These are phyloP conservation scores for Struthio camelus DNA, from an alignment of 2,113 vertebrate genomes.

Conservation along the genomic window DNA sequence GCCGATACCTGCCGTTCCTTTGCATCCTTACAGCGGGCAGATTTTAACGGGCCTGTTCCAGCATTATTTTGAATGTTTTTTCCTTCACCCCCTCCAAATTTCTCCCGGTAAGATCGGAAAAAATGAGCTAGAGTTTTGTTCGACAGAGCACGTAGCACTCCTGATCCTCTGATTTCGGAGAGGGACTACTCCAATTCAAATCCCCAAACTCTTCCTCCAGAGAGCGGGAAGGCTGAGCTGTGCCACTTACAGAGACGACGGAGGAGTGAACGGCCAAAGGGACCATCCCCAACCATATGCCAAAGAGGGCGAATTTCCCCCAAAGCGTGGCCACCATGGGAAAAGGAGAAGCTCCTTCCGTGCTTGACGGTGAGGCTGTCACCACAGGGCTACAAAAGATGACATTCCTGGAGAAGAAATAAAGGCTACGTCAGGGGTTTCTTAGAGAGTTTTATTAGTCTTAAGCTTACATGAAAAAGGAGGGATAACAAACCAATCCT, in stretches of 20 bases:
- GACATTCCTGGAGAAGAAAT: neutral
- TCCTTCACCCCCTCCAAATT: neutral
- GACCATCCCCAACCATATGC: neutral
- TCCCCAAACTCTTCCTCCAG: neutral
- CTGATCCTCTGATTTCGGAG: neutral
- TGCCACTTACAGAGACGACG: neutral
- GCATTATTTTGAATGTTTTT: neutral
- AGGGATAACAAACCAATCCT: neutral
- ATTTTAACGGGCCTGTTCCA: neutral
- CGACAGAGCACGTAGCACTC: neutral
- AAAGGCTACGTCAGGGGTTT: neutral
- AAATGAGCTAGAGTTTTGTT: neutral
- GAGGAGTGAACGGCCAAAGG: neutral
- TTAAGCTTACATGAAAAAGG: neutral
- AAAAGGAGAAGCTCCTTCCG: neutral
- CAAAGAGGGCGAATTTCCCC: neutral
- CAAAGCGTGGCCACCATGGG: fast-evolving
- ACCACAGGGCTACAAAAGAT: neutral
- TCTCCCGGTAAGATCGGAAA: neutral
- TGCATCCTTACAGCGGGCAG: fast-evolving
- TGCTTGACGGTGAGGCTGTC: neutral
- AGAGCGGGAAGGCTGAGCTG: neutral
- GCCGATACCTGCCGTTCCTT: too few species aligned
- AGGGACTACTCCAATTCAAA: neutral
- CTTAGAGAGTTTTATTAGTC: conserved; percentile 35